These are phyloP conservation scores for Sinotaia quadrata DNA, from an alignment of 2,888 invertebrate species.

Conservation along the genomic window DNA sequence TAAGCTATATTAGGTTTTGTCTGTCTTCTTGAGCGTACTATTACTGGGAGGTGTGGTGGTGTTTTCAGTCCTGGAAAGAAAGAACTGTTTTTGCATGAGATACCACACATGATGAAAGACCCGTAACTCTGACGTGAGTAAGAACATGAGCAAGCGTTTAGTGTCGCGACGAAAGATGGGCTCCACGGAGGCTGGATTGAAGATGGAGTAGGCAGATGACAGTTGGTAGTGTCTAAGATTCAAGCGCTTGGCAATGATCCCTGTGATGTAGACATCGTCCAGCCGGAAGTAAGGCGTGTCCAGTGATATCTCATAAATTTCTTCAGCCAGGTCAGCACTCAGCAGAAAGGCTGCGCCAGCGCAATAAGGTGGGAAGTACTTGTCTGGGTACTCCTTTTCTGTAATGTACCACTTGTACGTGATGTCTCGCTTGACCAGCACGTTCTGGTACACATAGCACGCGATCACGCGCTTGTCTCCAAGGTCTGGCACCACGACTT, in stretches of 20 bases:
- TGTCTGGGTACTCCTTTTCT: slow-evolving; percentile 67
- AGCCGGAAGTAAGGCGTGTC: slow-evolving; percentile 87
- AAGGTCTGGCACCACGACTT: slow-evolving; percentile 35
- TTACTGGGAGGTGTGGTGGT: too few species aligned
- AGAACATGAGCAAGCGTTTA: too few species aligned
- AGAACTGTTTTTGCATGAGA: too few species aligned
- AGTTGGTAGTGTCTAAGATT: too few species aligned
- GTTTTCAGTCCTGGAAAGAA: too few species aligned
- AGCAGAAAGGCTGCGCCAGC: slow-evolving; percentile 75
- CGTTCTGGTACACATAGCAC: slow-evolving; percentile 69
- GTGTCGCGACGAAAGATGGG: too few species aligned
- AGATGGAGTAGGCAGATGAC: too few species aligned
- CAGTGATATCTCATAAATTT: slow-evolving; percentile 78
- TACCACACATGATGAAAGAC: too few species aligned
- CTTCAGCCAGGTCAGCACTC: slow-evolving; percentile 78
- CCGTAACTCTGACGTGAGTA: too few species aligned
- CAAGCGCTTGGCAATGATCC: slow-evolving; percentile 79
- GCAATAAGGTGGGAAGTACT: slow-evolving; percentile 72
- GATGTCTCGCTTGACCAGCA: slow-evolving; percentile 70
- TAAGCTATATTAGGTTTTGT: too few species aligned
- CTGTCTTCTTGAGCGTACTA: too few species aligned
- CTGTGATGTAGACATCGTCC: slow-evolving; percentile 90
- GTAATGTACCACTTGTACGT: slow-evolving; percentile 73
- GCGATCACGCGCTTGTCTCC: slow-evolving; percentile 53
- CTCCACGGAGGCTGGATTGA: too few species aligned